Conservation (phyloP, 2,113 vertebrate genomes). For the Megalops atlanticus region DNA sequence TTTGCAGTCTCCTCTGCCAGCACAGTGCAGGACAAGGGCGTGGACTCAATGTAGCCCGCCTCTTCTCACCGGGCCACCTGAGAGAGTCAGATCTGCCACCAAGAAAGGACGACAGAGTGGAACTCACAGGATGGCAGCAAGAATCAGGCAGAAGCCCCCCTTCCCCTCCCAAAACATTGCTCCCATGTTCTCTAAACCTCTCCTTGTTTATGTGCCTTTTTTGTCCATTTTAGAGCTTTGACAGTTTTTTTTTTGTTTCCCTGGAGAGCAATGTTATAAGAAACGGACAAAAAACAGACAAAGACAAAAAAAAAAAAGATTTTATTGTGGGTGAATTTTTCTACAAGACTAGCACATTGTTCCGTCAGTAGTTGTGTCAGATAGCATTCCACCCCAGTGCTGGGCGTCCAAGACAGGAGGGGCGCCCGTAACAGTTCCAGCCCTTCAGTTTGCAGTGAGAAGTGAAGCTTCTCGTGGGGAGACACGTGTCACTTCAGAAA, state of each 20-base stretch:
- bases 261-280: constrained; percentile 38
- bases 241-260: constrained; percentile 41
- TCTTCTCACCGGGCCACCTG: constrained; percentile 5
- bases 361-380: constrained; percentile 31
- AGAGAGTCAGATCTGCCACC: constrained; percentile 50
- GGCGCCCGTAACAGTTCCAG: constrained; percentile 13
- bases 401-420: constrained; percentile 39
- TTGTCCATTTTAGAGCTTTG: constrained; percentile 80
- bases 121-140: constrained; percentile 41
- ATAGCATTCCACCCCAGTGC: constrained; percentile 26
- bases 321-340: constrained; percentile 34
- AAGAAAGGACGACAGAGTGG: constrained; percentile 40
- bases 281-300: constrained; percentile 22
- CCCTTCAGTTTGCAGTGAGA: constrained; percentile 19
- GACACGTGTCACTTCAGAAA: constrained; percentile 25
- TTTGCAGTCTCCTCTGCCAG: neutral
- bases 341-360: constrained; percentile 58
- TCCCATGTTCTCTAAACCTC: constrained; percentile 69
- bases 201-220: constrained; percentile 98
- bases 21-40: constrained; percentile 28
- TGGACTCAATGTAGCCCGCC: neutral
- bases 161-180: constrained; percentile 17
- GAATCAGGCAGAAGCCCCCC: constrained; percentile 34
- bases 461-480: constrained; percentile 43
- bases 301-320: constrained; percentile 29